These are phyloP conservation scores for Liposcelis brunnea DNA, from an alignment of 2,888 invertebrate species.

Conservation along the genomic window DNA sequence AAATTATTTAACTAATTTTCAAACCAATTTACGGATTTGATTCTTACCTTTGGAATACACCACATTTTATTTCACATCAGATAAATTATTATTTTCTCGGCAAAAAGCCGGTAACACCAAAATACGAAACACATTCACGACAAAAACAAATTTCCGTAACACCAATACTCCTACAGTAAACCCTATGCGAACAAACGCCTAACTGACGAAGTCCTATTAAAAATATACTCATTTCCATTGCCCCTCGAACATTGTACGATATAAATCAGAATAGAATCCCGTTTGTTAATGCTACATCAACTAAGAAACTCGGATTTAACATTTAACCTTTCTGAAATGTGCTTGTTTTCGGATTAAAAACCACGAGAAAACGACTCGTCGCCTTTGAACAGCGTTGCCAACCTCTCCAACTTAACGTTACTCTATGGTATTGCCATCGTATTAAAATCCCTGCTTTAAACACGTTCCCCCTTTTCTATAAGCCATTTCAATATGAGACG, in stretches of 20 bases:
- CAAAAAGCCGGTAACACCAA: slow-evolving; percentile 1
- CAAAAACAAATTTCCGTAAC: neutral
- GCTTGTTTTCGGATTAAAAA: slow-evolving; percentile 8
- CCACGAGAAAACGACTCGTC: neutral
- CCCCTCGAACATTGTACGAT: slow-evolving; percentile 2
- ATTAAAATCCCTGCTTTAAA: neutral
- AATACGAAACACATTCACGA: neutral
- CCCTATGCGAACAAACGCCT: slow-evolving; percentile 5
- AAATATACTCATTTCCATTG: slow-evolving; percentile 7
- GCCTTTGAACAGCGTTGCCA: neutral
- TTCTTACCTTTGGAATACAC: slow-evolving; percentile 6
- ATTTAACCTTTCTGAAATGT: slow-evolving; percentile 4
- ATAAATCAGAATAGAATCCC: slow-evolving; percentile 3
- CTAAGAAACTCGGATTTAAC: neutral
- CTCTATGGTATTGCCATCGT: neutral
- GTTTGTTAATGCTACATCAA: neutral
- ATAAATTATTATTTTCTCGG: slow-evolving; percentile 2
- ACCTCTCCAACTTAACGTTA: neutral
- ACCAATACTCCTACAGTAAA: neutral
- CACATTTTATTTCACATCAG: slow-evolving; percentile 9
- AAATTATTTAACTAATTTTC: too few relatives aligned
- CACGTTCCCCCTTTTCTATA: neutral
- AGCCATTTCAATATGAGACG: neutral
- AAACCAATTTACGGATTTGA: too few relatives aligned
- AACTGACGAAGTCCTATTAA: slow-evolving; percentile 8